Conservation (phyloP, 2,797 vertebrate genomes). For the Myoxocephalus aenaeus region DNA sequence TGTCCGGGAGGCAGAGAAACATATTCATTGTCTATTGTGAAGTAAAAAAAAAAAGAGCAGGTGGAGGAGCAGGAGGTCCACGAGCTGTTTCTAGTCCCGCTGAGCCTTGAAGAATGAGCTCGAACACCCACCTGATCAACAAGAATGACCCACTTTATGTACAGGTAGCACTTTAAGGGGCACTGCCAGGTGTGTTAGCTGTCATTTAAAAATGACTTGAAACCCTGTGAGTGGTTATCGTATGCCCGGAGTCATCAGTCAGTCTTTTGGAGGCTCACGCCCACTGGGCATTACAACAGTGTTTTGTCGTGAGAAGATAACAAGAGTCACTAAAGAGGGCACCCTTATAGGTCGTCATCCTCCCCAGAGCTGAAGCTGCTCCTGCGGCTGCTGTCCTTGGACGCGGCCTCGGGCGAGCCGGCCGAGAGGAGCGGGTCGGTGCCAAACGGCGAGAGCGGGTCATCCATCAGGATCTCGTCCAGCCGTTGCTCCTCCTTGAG, state of each 20-base stretch:
- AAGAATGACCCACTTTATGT: constrained; percentile 26
- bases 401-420: constrained; percentile 86
- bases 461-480: constrained; percentile 91
- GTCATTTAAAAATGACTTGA: constrained; percentile 48
- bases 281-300: constrained; percentile 22
- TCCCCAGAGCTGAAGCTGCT: constrained; percentile 96
- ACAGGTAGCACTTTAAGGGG: constrained; percentile 44
- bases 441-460: constrained; percentile 91
- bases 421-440: constrained; percentile 93
- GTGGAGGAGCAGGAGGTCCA: constrained; percentile 18
- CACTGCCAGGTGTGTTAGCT: constrained; percentile 42
- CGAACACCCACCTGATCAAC: constrained; percentile 22
- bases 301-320: constrained; percentile 21
- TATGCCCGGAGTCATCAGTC: constrained; percentile 9
- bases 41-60: constrained; percentile 34
- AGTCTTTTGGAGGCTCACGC: constrained; percentile 42
- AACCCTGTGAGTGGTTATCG: constrained; percentile 17
- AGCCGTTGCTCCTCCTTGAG: constrained; percentile 94
- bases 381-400: constrained; percentile 94
- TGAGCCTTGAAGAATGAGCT: constrained; percentile 23
- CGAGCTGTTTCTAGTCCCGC: constrained; percentile 18
- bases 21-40: constrained; percentile 29
- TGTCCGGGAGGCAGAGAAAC: constrained; percentile 64
- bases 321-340: neutral
- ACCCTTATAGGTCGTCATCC: constrained; percentile 88